phyloP scores from a whole-genome alignment of 2,797 vertebrate genomes.

The Crenuchus spilurus region DNA sequence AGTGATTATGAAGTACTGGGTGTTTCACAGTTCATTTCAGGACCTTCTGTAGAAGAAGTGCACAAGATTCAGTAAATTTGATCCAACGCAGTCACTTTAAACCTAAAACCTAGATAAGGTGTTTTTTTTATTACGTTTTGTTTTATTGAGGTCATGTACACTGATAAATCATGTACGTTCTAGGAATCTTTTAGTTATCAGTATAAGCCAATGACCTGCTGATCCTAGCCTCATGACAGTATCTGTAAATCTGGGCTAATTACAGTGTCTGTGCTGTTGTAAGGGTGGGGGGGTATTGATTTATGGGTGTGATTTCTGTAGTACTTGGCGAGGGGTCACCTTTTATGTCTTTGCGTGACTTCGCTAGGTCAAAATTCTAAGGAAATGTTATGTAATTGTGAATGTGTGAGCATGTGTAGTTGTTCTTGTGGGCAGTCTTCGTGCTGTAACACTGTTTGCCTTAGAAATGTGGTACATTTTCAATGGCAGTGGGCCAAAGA shows the following conservation, averaged over 20 bases:
- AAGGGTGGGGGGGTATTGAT: neutral
- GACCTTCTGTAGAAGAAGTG: too few relatives aligned
- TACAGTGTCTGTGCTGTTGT: neutral
- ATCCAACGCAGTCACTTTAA: too few relatives aligned
- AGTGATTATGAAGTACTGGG: too few relatives aligned
- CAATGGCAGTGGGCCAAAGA: neutral
- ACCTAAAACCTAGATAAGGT: neutral
- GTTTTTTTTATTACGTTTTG: neutral
- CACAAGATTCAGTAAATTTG: too few relatives aligned
- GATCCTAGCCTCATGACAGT: neutral
- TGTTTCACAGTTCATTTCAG: too few relatives aligned
- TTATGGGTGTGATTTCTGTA: conserved; percentile 3
- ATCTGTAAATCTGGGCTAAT: conserved; percentile 2
- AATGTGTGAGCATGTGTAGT: neutral
- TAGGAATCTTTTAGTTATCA: neutral
- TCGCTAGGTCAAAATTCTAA: neutral
- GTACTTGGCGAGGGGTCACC: too few relatives aligned
- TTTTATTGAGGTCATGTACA: neutral
- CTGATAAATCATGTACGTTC: neutral
- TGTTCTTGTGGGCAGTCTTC: neutral
- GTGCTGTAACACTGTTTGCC: conserved; percentile 15
- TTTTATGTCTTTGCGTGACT: neutral
- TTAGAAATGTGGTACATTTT: conserved; percentile 16
- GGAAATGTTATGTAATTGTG: conserved; percentile 9
- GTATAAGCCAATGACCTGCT: neutral